Conservation (phyloP, 37 sponge, comb jelly and placozoan species). For the Beroe ovata region DNA sequence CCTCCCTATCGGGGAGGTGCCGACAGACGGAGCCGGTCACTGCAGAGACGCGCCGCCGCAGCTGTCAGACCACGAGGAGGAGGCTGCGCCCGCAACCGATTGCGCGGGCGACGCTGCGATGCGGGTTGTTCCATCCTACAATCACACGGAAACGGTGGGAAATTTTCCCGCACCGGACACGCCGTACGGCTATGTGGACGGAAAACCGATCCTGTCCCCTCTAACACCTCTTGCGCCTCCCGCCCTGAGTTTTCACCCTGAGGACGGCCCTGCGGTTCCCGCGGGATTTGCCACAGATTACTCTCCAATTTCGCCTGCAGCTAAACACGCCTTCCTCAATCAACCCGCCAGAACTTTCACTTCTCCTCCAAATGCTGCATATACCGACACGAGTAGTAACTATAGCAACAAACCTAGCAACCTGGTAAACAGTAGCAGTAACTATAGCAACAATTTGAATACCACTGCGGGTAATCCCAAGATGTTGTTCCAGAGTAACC, state of each 20-base stretch:
- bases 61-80: neutral
- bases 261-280: neutral
- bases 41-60: conserved; percentile 5
- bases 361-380: neutral
- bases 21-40: conserved; percentile 43
- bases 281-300: conserved; percentile 12
- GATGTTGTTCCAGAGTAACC: neutral
- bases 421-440: neutral
- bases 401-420: neutral
- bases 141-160: neutral
- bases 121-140: neutral
- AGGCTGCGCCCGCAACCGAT: neutral
- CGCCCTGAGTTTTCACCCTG: conserved; percentile 25
- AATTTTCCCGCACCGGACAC: neutral
- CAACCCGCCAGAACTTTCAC: neutral
- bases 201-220: conserved; percentile 53
- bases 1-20: conserved; percentile 19
- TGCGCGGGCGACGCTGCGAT: neutral
- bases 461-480: neutral
- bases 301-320: conserved; percentile 22
- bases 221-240: conserved; percentile 43
- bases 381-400: neutral
- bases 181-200: conserved; percentile 26
- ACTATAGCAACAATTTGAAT: neutral
- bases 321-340: conserved; percentile 45